Percentiles rank a stretch among this genome's conserved stretches.
These are phyloP conservation scores for Phenganax marumi DNA, from an alignment of 92 coral and sea anemone species.

Conservation along the genomic window DNA sequence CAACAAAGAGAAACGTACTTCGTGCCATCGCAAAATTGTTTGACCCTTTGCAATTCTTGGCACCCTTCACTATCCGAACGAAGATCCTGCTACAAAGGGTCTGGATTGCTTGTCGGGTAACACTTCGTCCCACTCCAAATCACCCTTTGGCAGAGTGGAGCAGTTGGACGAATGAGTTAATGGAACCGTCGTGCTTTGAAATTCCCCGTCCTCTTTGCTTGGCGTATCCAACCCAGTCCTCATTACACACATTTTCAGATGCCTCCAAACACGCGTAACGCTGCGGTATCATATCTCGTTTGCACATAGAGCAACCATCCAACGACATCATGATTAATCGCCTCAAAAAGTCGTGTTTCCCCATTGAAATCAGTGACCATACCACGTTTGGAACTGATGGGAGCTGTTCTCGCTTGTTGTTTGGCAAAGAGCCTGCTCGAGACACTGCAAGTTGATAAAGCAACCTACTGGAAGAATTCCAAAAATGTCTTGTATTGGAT, in stretches of 20 bases:
- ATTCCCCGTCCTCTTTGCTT: slow-evolving; percentile 28
- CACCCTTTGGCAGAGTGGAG: too few species aligned
- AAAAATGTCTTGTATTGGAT: slow-evolving; percentile 57
- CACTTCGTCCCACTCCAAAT: too few species aligned
- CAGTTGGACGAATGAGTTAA: too few species aligned
- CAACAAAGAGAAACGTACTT: too few species aligned
- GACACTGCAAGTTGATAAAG: slow-evolving; percentile 24
- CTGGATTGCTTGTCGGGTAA: too few species aligned
- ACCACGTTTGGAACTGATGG: slow-evolving; percentile 44
- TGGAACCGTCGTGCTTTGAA: neutral
- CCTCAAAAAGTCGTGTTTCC: slow-evolving; percentile 44
- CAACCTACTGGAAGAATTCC: slow-evolving; percentile 44
- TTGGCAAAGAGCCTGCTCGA: slow-evolving; percentile 26
- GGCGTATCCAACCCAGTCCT: neutral
- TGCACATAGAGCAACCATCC: slow-evolving; percentile 19
- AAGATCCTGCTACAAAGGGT: too few species aligned
- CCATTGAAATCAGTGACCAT: slow-evolving; percentile 37
- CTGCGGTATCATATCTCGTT: slow-evolving; percentile 15
- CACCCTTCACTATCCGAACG: too few species aligned
- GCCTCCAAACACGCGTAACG: slow-evolving; percentile 50
- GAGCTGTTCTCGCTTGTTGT: slow-evolving; percentile 41
- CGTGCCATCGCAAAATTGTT: too few species aligned
- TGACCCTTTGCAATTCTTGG: too few species aligned
- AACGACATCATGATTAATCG: slow-evolving; percentile 40
- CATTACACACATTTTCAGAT: slow-evolving; percentile 27